Percentiles rank a stretch among this genome's conserved stretches.
These are phyloP conservation scores for Ornithoptera alexandrae DNA, from an alignment of 2,888 invertebrate genomes.

Conservation along the genomic window DNA sequence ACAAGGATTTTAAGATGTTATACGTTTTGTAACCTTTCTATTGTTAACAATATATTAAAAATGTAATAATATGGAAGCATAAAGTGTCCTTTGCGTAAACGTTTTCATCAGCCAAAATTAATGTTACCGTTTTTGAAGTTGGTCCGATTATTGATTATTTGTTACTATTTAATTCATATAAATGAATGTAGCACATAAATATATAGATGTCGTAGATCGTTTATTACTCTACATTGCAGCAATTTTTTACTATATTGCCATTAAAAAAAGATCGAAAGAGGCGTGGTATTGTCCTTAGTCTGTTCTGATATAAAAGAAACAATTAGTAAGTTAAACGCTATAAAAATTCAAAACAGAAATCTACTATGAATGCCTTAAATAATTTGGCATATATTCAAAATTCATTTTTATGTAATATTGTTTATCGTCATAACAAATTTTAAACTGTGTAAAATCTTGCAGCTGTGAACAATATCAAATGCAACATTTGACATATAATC, in stretches of 20 bases:
- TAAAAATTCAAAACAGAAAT: background rate
- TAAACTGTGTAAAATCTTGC: background rate
- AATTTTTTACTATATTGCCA: background rate
- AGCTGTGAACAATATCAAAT: background rate
- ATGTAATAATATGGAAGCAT: too few relatives aligned
- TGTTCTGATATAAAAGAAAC: background rate
- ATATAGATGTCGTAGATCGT: too few relatives aligned
- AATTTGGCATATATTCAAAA: background rate
- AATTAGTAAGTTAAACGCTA: background rate
- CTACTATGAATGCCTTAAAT: background rate
- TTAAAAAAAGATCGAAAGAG: background rate
- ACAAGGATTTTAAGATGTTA: background rate
- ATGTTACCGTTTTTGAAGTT: too few relatives aligned
- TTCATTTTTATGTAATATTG: background rate
- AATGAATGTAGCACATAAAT: too few relatives aligned
- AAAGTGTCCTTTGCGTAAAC: too few relatives aligned
- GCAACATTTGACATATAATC: slow-evolving; percentile 7
- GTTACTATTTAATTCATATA: too few relatives aligned
- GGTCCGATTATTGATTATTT: too few relatives aligned
- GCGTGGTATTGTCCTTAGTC: too few relatives aligned
- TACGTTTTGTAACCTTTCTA: too few relatives aligned
- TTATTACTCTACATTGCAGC: background rate
- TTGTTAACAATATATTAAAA: too few relatives aligned
- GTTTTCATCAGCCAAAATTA: too few relatives aligned
- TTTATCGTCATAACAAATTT: background rate